These are phyloP conservation scores for Ligdia adustata DNA, from an alignment of 2,888 invertebrate genomes.

Conservation along the genomic window DNA sequence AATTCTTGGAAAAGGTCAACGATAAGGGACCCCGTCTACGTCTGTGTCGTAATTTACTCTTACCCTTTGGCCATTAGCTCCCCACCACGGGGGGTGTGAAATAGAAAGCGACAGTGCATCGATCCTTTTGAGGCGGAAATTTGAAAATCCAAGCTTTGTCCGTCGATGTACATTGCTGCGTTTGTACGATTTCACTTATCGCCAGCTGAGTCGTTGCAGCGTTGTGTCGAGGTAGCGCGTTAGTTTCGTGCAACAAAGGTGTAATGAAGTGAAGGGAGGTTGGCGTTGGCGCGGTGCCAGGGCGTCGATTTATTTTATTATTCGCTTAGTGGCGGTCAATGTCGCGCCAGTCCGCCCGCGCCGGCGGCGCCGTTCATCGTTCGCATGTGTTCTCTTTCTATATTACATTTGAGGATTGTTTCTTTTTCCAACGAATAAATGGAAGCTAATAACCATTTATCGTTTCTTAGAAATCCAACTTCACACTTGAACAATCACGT, in stretches of 20 bases:
- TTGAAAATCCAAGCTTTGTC: slow-evolving; percentile 3
- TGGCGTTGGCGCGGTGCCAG: slow-evolving; percentile 79
- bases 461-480: slow-evolving; percentile 20
- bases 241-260: slow-evolving; percentile 58
- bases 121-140: slow-evolving; percentile 39
- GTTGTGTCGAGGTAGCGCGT: slow-evolving; percentile 45
- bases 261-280: slow-evolving; percentile 72
- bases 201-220: slow-evolving; percentile 36
- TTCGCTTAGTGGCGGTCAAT: slow-evolving; percentile 80
- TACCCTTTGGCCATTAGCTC: slow-evolving; percentile 51
- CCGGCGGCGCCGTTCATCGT: slow-evolving; percentile 64
- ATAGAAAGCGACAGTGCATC: slow-evolving; percentile 57
- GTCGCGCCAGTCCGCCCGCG: slow-evolving; percentile 69
- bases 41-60: slow-evolving; percentile 28
- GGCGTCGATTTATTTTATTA: slow-evolving; percentile 78
- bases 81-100: slow-evolving; percentile 47
- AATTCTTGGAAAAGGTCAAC: slow-evolving; percentile 36
- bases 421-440: slow-evolving; percentile 27
- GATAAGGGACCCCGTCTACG: slow-evolving; percentile 27
- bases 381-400: slow-evolving; percentile 68
- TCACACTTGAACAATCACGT: slow-evolving; percentile 13
- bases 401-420: slow-evolving; percentile 49
- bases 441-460: slow-evolving; percentile 14
- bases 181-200: slow-evolving; percentile 39
- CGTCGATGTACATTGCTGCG: slow-evolving; percentile 28